Conservation (phyloP, 2,797 vertebrate species). For the Lerista edwardsae region DNA sequence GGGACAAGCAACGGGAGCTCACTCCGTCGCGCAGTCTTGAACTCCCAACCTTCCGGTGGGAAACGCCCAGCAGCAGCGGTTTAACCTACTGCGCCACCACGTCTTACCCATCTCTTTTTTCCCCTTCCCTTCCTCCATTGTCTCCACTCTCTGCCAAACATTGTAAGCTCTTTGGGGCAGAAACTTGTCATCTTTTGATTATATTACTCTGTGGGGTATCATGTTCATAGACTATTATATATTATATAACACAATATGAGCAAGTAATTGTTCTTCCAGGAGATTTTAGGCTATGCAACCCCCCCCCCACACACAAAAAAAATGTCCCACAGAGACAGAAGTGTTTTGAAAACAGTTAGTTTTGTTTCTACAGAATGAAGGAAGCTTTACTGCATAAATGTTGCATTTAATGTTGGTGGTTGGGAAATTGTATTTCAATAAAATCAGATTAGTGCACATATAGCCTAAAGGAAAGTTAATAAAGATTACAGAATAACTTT, state of each 20-base stretch:
- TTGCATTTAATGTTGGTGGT: neutral
- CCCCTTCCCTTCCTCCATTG: neutral
- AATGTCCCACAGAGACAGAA: no score
- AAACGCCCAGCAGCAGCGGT: no score
- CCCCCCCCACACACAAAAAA: no score
- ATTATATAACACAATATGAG: neutral
- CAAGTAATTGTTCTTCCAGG: neutral
- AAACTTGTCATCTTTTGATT: neutral
- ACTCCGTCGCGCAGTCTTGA: no score
- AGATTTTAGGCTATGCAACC: neutral
- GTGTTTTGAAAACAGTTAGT: neutral
- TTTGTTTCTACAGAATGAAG: neutral
- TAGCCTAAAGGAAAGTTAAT: constrained; percentile 28
- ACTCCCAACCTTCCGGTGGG: no score
- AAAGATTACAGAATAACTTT: constrained; percentile 30
- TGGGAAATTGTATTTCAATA: neutral
- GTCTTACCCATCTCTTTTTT: neutral
- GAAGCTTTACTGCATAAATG: neutral
- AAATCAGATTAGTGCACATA: neutral
- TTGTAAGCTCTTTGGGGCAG: neutral
- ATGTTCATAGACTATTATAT: neutral
- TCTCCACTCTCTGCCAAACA: neutral
- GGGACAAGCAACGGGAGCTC: no score
- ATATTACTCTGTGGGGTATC: neutral
- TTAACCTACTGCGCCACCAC: no score